A percentile compares a stretch with the other conserved stretches of the same genome.
Evolutionary conservation across 2,888 invertebrate genomes (phyloP).

Genomic region (Oxycera nigricornis): DNA sequence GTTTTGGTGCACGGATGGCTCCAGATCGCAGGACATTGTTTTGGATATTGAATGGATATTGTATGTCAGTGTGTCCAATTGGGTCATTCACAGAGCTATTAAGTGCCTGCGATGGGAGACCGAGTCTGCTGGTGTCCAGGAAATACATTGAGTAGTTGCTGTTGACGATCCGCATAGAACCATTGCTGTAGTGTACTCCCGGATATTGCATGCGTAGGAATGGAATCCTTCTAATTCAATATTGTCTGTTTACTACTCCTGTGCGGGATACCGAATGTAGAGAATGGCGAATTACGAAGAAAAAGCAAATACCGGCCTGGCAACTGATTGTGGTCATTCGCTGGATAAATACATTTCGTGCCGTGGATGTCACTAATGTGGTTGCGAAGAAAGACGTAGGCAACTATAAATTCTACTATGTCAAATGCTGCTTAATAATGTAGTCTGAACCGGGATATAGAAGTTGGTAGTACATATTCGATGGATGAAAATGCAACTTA

Average conservation of each 20-base stretch:
- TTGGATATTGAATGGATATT: conserved; percentile 25
- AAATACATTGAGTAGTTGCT: conserved; percentile 8
- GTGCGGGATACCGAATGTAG: conserved; percentile 11
- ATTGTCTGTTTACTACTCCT: conserved; percentile 18
- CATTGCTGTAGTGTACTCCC: too few species aligned
- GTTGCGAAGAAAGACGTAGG: too few species aligned
- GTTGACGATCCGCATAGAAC: too few species aligned
- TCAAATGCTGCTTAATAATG: too few species aligned
- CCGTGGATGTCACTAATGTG: not conserved
- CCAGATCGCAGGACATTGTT: conserved; percentile 4
- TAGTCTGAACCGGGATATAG: too few species aligned
- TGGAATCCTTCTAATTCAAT: not conserved
- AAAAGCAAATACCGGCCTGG: not conserved
- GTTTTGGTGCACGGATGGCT: not conserved
- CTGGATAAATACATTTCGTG: not conserved
- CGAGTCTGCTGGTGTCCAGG: not conserved
- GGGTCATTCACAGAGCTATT: conserved; percentile 44
- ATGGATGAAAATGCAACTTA: too few species aligned
- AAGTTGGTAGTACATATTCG: too few species aligned
- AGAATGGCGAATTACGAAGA: conserved; percentile 1
- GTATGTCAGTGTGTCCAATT: conserved; percentile 42
- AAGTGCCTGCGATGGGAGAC: conserved; percentile 32
- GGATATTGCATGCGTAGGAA: not conserved
- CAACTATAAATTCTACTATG: conserved; percentile 12
- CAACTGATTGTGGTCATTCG: not conserved